Evolutionary conservation across 2,113 vertebrate genomes (phyloP).

Genomic region (Gallinago undulata): DNA sequence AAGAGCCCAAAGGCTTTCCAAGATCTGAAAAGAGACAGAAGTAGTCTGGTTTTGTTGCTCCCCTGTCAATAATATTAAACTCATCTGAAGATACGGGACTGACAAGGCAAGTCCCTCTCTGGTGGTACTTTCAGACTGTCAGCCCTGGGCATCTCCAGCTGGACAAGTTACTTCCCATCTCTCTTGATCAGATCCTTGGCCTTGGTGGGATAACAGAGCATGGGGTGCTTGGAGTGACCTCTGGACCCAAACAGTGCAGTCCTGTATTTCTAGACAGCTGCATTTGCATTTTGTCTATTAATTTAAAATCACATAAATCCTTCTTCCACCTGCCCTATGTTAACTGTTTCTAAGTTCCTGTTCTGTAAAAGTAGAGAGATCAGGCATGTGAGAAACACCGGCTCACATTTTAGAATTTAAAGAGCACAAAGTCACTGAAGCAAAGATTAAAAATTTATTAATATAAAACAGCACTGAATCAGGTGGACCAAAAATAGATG

Average conservation of each 20-base stretch:
- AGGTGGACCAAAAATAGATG: too few relatives aligned
- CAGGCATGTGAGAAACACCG: not conserved
- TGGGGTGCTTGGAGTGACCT: not conserved
- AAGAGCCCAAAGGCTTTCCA: not conserved
- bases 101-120: not conserved
- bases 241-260: not conserved
- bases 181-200: not conserved
- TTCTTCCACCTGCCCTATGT: not conserved
- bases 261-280: not conserved
- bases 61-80: not conserved
- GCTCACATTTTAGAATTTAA: too few relatives aligned
- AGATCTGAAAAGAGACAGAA: not conserved
- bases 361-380: too few relatives aligned
- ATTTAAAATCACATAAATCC: not conserved
- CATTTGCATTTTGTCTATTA: not conserved
- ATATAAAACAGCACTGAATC: too few relatives aligned
- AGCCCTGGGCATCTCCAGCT: not conserved
- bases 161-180: not conserved
- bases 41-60: not conserved
- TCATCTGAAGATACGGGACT: not conserved
- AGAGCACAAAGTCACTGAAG: too few relatives aligned
- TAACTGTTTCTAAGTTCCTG: too few relatives aligned
- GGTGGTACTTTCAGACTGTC: not conserved
- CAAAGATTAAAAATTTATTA: too few relatives aligned
- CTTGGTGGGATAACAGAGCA: not conserved